Evolutionary conservation across 1,140 invertebrate genomes (phyloP).

Genomic region (Aphelinus atriplicis): DNA sequence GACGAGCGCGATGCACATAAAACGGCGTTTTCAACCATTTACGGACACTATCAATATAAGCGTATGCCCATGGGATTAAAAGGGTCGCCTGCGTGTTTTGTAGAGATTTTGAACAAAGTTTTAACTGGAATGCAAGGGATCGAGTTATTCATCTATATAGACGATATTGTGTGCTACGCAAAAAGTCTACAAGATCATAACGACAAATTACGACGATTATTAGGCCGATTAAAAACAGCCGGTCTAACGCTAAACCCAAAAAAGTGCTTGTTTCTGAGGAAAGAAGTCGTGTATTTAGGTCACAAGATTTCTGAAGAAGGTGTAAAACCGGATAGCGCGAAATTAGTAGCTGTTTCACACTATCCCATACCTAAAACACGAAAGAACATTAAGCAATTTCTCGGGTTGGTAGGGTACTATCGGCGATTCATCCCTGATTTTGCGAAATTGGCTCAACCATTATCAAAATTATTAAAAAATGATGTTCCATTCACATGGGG

Average conservation of each 20-base stretch:
- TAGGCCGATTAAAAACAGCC: not conserved
- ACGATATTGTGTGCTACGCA: not conserved
- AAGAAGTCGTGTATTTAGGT: not conserved
- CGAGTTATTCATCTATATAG: conserved; percentile 1
- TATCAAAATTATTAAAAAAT: too few species aligned
- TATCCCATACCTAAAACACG: too few species aligned
- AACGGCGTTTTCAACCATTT: conserved; percentile 52
- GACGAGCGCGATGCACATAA: conserved; percentile 2
- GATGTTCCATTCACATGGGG: too few species aligned
- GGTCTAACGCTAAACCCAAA: not conserved
- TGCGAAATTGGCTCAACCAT: too few species aligned
- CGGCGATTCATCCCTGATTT: too few species aligned
- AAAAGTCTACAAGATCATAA: not conserved
- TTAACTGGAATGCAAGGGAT: not conserved
- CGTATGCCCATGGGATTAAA: conserved; percentile 53
- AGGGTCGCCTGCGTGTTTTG: conserved; percentile 53
- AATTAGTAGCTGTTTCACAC: too few species aligned
- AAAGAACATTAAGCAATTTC: too few species aligned
- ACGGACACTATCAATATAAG: conserved; percentile 51
- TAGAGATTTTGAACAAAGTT: conserved; percentile 57
- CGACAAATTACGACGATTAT: not conserved
- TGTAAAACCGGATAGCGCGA: not conserved
- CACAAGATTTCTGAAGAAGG: not conserved
- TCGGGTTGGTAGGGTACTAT: too few species aligned
- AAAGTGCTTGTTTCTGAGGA: conserved; percentile 4